phyloP scores from a whole-genome alignment of 1,140 invertebrate genomes.

The Lethrus apterus region DNA sequence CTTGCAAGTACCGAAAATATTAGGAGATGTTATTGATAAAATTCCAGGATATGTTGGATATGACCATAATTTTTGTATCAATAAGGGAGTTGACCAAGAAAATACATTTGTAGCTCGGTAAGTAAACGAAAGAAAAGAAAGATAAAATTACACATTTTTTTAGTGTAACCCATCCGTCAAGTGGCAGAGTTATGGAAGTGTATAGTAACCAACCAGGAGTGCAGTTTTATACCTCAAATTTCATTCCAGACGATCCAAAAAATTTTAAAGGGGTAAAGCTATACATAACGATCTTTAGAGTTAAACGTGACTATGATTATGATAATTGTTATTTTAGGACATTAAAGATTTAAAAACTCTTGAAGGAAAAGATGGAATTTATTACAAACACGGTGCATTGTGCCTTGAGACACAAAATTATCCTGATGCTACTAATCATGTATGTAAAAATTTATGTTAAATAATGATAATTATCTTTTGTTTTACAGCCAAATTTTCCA shows the following conservation, averaged over 20 bases:
- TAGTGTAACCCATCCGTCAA: slow-evolving; percentile 56
- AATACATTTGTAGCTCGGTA: slow-evolving; percentile 39
- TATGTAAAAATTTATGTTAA: slow-evolving; percentile 37
- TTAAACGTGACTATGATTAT: background rate
- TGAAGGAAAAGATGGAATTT: slow-evolving; percentile 43
- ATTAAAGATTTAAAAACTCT: background rate
- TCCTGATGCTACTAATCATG: slow-evolving; percentile 83
- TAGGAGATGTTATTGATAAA: slow-evolving; percentile 45
- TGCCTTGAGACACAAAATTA: slow-evolving; percentile 90
- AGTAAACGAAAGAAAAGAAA: slow-evolving; percentile 2
- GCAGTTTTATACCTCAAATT: slow-evolving; percentile 83
- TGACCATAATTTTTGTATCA: slow-evolving; percentile 64
- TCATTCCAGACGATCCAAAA: slow-evolving; percentile 52
- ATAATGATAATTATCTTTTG: slow-evolving; percentile 18
- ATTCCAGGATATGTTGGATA: slow-evolving; percentile 50
- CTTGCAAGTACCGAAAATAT: slow-evolving; percentile 50
- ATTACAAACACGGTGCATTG: slow-evolving; percentile 73
- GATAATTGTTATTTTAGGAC: slow-evolving; percentile 3
- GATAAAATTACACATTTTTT: slow-evolving; percentile 18
- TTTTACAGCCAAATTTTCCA: slow-evolving; percentile 63
- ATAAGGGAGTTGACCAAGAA: slow-evolving; percentile 32
- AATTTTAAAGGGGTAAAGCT: slow-evolving; percentile 14
- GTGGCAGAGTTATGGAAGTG: slow-evolving; percentile 68
- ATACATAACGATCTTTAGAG: background rate
- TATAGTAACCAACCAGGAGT: slow-evolving; percentile 81